phyloP scores from a whole-genome alignment of 1,140 invertebrate genomes.

The Zaprionus tsacasi region DNA sequence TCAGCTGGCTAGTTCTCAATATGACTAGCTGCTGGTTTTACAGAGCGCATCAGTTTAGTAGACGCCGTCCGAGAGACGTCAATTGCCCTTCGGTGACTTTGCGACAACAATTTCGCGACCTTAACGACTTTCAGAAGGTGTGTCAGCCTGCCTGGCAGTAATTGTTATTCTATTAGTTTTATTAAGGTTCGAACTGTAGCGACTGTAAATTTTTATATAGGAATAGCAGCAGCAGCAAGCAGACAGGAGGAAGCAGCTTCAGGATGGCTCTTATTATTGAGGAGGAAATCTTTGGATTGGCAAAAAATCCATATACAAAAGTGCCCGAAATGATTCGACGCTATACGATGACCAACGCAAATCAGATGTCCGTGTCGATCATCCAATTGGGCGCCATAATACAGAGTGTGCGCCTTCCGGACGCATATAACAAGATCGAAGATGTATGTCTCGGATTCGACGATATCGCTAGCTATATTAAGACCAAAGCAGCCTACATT shows the following conservation, averaged over 20 bases:
- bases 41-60: constrained; percentile 25
- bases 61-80: constrained; percentile 13
- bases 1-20: constrained; percentile 20
- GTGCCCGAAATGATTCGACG: constrained; percentile 84
- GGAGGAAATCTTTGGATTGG: constrained; percentile 74
- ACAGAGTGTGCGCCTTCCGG: constrained; percentile 89
- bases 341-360: constrained; percentile 87
- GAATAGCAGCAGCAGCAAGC: background rate
- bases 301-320: constrained; percentile 69
- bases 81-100: constrained; percentile 66
- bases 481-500: constrained; percentile 89
- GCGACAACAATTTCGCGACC: constrained; percentile 47
- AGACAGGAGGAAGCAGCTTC: constrained; percentile 1
- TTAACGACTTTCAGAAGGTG: constrained; percentile 57
- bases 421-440: constrained; percentile 87
- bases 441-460: constrained; percentile 93
- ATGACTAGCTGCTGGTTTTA: constrained; percentile 11
- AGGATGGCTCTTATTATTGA: constrained; percentile 55
- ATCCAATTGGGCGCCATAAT: constrained; percentile 92
- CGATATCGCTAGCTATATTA: constrained; percentile 85
- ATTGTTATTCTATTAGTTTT: constrained; percentile 48
- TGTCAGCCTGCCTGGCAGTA: constrained; percentile 47
- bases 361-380: constrained; percentile 86
- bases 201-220: background rate
- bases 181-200: constrained; percentile 21